A percentile compares a stretch with the other conserved stretches of the same genome.
These are phyloP conservation scores for Oreonectes daqikongensis DNA, from an alignment of 2,797 vertebrate genomes.

Conservation along the genomic window DNA sequence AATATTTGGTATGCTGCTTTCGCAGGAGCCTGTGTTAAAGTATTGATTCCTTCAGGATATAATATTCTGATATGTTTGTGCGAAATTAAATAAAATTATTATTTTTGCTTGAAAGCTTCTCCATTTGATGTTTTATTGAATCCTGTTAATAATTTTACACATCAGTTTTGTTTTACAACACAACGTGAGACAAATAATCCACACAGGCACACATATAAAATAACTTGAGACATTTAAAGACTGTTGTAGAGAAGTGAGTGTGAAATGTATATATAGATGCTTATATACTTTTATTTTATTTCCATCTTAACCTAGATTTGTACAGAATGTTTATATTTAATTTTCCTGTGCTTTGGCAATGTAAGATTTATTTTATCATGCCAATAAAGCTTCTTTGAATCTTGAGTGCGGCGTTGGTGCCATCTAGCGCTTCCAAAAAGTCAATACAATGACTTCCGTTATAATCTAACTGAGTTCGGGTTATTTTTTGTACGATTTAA, in stretches of 20 bases:
- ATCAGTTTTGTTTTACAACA: background rate
- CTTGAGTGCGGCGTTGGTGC: too few relatives aligned
- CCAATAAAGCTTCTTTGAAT: too few relatives aligned
- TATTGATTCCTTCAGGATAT: slow-evolving; percentile 24
- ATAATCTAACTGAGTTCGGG: background rate
- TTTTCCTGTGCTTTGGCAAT: too few relatives aligned
- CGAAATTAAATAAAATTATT: background rate
- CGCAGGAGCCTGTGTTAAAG: slow-evolving; percentile 64
- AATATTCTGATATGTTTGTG: background rate
- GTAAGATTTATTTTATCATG: too few relatives aligned
- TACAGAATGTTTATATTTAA: too few relatives aligned
- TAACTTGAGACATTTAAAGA: too few relatives aligned
- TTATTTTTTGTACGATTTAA: background rate
- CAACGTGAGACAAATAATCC: background rate
- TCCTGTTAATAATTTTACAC: background rate
- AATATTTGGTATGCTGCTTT: slow-evolving; percentile 61
- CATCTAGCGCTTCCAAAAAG: slow-evolving; percentile 23
- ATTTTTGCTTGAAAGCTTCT: background rate
- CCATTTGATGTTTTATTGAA: background rate
- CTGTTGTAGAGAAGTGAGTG: too few relatives aligned
- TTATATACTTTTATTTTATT: too few relatives aligned
- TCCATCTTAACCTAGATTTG: too few relatives aligned
- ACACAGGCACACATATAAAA: too few relatives aligned
- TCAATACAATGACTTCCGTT: background rate
- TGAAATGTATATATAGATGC: too few relatives aligned